phyloP scores from a whole-genome alignment of 2,888 invertebrate genomes.

The Augiades crinisus region DNA sequence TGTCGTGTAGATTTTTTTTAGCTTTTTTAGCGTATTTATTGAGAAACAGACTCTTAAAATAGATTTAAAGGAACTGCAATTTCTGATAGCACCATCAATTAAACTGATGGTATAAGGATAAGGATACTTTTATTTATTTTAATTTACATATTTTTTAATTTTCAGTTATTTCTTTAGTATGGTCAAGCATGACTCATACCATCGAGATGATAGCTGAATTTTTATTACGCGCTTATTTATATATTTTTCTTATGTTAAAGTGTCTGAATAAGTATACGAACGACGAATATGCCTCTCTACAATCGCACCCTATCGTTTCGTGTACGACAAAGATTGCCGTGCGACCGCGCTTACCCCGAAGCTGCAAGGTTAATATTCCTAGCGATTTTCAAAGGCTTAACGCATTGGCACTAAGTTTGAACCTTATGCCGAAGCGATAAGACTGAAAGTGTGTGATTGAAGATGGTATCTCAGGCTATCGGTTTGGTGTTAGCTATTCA shows the following conservation, averaged over 20 bases:
- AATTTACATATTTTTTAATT: too few species aligned
- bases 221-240: too few species aligned
- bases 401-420: neutral
- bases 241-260: neutral
- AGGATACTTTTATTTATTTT: too few species aligned
- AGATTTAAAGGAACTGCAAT: too few species aligned
- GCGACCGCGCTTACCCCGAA: conserved; percentile 33
- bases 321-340: conserved; percentile 45
- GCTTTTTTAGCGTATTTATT: too few species aligned
- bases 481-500: neutral
- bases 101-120: too few species aligned
- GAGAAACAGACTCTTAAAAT: too few species aligned
- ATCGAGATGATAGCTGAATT: too few species aligned
- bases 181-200: too few species aligned
- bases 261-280: neutral
- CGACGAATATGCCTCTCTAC: neutral
- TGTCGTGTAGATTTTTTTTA: too few species aligned
- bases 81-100: too few species aligned
- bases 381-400: conserved; percentile 14
- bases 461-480: neutral
- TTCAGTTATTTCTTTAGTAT: too few species aligned
- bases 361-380: conserved; percentile 24
- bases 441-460: neutral
- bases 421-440: neutral
- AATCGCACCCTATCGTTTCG: conserved; percentile 29